phyloP scores from a whole-genome alignment of 1,140 invertebrate genomes.

The Macrotrachela quadricornifera region DNA sequence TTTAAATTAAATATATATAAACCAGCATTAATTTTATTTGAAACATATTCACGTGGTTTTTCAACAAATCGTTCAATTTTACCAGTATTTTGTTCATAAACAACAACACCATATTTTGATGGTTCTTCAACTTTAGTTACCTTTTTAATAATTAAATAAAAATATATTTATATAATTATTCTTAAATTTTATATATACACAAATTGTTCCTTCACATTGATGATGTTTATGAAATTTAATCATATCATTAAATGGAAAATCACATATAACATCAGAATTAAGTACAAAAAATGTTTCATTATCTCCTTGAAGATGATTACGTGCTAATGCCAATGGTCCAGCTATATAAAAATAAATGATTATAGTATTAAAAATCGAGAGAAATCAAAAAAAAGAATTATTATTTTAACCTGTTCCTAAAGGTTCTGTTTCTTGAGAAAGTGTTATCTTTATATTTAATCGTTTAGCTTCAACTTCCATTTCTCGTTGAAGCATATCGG shows the following conservation, averaged over 20 bases:
- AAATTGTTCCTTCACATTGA: slow-evolving; percentile 66
- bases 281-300: slow-evolving; percentile 76
- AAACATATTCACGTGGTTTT: slow-evolving; percentile 96
- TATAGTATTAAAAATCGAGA: too few relatives aligned
- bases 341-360: slow-evolving; percentile 32
- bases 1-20: slow-evolving; percentile 88
- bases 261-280: slow-evolving; percentile 96
- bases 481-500: slow-evolving; percentile 91
- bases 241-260: slow-evolving; percentile 91
- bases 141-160: slow-evolving; percentile 43
- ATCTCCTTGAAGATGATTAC: slow-evolving; percentile 40
- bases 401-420: slow-evolving; percentile 48
- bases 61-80: slow-evolving; percentile 83
- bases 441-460: slow-evolving; percentile 49
- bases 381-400: too few relatives aligned
- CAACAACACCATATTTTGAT: slow-evolving; percentile 93
- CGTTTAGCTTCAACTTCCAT: slow-evolving; percentile 62
- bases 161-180: too few relatives aligned
- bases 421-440: slow-evolving; percentile 84
- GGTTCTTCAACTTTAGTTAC: slow-evolving; percentile 94
- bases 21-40: slow-evolving; percentile 98
- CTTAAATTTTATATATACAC: too few relatives aligned
- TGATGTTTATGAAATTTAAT: slow-evolving; percentile 75
- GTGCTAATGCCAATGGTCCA: slow-evolving; percentile 80
- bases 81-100: slow-evolving; percentile 54